Evolutionary conservation across 2,797 vertebrate species (phyloP), one percentile per base, ranked within the genome.

Genomic region (Cebuella pygmaea): DNA sequence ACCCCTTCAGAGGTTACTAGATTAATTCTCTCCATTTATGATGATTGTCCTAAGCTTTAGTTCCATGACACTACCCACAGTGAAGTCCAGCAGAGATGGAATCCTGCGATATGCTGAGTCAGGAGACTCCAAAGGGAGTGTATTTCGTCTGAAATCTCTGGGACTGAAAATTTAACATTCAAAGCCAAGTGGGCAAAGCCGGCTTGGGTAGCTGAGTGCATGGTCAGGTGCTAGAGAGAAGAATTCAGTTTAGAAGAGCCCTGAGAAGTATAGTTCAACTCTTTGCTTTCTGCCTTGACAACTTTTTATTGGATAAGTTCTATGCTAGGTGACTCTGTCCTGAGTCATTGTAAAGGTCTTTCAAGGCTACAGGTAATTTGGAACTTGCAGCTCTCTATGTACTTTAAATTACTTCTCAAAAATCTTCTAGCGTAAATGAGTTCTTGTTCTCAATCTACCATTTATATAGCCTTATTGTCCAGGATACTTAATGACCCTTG

Each of bases 321-420:
- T 50, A 39, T 24, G 46, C 12, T 75, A 50, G 39, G 4, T 55
- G 24, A 92, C 36, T 78, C 11, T 55, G 26, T 55, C 15, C 36
- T 70, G 80, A 19, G 15, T 91, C 48, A 87, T 80, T 84, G 84
- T 90, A 76, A 59, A 95, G 36, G 11, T 83, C 24, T 79, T 84
- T 93, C 30, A 94, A 82, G 17, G 5, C 10, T 52, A 72, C 9
- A 74, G 26, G 7, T 80, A 78, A 80, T 67, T 94, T 82, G 39
- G 11, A 88, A 72, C 57, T 74, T 83, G 7, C 15, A 79, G 10
- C 1, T 76, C 39, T 27, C n/a, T 83, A 89, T 0, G 44, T 80
- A 78, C 15, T 75, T 93, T 26, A 72, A 93, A 93, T 90, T 44
- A 79, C 52, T 84, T 75, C 48, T 70, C 75, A 86, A 92, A 67